Evolutionary conservation across 2,888 invertebrate genomes (phyloP).

Genomic region (Lepidochitona cinerea): DNA sequence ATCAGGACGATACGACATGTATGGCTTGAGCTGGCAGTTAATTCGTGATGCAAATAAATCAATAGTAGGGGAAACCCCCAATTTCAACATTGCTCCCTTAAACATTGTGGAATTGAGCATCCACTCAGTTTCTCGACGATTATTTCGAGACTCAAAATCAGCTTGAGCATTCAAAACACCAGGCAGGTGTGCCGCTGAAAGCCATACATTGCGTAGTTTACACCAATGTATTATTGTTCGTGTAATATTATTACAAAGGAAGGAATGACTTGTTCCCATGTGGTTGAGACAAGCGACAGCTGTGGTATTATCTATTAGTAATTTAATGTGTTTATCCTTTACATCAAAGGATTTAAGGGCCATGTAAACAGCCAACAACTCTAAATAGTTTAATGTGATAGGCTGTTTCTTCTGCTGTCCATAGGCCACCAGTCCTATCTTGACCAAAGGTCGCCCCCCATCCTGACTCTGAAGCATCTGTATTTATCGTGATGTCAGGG

Average conservation of each 20-base stretch:
- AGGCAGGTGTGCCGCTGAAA: constrained; percentile 5
- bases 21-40: constrained; percentile 7
- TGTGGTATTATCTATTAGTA: background rate
- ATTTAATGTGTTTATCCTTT: too few relatives aligned
- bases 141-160: constrained; percentile 8
- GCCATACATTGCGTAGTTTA: background rate
- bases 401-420: constrained; percentile 1
- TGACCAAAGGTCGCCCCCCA: constrained; percentile 10
- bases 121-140: constrained; percentile 6
- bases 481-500: background rate
- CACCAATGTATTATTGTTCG: too few relatives aligned
- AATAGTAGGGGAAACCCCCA: background rate
- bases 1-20: constrained; percentile 10
- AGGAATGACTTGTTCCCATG: too few relatives aligned
- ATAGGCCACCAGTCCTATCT: background rate
- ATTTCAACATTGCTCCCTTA: background rate
- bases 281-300: background rate
- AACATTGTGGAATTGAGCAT: background rate
- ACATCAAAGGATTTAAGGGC: too few relatives aligned
- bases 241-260: too few relatives aligned
- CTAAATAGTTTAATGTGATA: too few relatives aligned
- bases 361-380: too few relatives aligned
- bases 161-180: constrained; percentile 10
- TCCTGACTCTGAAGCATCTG: constrained; percentile 1
- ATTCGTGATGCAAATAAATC: constrained; percentile 17